Evolutionary conservation across 23 tunicate species (phyloP), one percentile per base, ranked within the genome.

Genomic region (Styela clava): DNA sequence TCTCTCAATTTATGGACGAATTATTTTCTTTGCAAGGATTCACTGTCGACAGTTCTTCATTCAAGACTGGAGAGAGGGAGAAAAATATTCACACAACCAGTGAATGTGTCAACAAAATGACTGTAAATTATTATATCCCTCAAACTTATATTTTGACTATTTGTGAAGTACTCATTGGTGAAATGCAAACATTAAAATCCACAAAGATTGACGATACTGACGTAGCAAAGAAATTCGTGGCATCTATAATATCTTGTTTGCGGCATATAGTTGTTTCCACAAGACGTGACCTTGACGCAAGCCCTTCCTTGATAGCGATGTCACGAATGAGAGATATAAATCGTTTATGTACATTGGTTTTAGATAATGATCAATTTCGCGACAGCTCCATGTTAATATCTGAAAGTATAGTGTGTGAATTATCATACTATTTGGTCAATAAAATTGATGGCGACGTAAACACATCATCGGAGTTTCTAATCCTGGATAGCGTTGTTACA

Each of bases 1-100:
- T 52, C n/a, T 33, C 62, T 16, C 0, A 76, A 9, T 76, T 76
- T 52, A 36, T 76, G 64, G 44, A n/a, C 9, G 64, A 76, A 76
- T 25, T 76, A 44, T 76, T 76, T 76, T 25, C 81, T 28, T 19
- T 76, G 31, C 19, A 22, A 29, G 31, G 22, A 67, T 18, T 44
- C 56, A 12, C n/a, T n/a, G n/a, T n/a, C n/a, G n/a, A n/a, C n/a
- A n/a, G n/a, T n/a, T n/a, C n/a, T n/a, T n/a, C n/a, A n/a, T n/a
- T n/a, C n/a, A n/a, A n/a, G n/a, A n/a, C n/a, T n/a, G n/a, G n/a
- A n/a, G n/a, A n/a, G n/a, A n/a, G n/a, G n/a, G n/a, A n/a, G n/a
- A n/a, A n/a, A n/a, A n/a, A n/a, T n/a, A n/a, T n/a, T n/a, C n/a
- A n/a, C n/a, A n/a, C n/a, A n/a, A n/a, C n/a, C n/a, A n/a, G n/a